Conservation (phyloP, 2,113 vertebrate species). For the Mesoclemmys tuberculata region DNA sequence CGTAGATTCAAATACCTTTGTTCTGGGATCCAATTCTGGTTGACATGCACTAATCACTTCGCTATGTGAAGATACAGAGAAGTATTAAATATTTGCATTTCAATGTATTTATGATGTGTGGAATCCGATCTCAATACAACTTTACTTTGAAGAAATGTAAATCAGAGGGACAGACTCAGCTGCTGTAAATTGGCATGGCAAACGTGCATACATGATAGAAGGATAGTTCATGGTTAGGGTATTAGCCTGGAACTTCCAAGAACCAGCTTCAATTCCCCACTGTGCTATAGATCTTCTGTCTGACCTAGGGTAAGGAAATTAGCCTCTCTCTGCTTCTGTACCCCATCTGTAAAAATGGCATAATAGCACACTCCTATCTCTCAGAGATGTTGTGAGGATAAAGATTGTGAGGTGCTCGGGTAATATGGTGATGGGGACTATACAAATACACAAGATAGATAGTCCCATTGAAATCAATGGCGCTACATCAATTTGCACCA, state of each 20-base stretch:
- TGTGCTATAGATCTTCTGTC: constrained; percentile 13
- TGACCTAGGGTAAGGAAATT: constrained; percentile 4
- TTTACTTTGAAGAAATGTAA: constrained; percentile 60
- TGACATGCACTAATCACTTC: neutral
- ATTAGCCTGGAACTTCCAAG: constrained; percentile 38
- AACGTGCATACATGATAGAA: constrained; percentile 39
- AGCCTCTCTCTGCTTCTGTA: neutral
- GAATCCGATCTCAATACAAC: constrained; percentile 33
- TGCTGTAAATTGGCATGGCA: constrained; percentile 49
- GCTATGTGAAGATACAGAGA: constrained; percentile 5
- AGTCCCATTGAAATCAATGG: neutral
- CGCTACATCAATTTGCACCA: neutral
- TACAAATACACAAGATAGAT: neutral
- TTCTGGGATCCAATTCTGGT: neutral
- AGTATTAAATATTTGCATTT: constrained; percentile 24
- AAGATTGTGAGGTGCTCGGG: accelerated
- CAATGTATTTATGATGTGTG: constrained; percentile 41
- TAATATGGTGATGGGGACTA: neutral
- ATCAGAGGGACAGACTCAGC: constrained; percentile 13
- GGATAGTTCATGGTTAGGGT: neutral
- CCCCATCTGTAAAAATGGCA: neutral
- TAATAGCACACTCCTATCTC: constrained; percentile 4
- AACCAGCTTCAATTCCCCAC: constrained; percentile 29
- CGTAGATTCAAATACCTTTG: neutral
- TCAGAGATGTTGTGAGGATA: neutral